Percentiles rank a stretch among this genome's conserved stretches.
phyloP scores from a whole-genome alignment of 2,113 vertebrate species.

The Neogobius melanostomus region DNA sequence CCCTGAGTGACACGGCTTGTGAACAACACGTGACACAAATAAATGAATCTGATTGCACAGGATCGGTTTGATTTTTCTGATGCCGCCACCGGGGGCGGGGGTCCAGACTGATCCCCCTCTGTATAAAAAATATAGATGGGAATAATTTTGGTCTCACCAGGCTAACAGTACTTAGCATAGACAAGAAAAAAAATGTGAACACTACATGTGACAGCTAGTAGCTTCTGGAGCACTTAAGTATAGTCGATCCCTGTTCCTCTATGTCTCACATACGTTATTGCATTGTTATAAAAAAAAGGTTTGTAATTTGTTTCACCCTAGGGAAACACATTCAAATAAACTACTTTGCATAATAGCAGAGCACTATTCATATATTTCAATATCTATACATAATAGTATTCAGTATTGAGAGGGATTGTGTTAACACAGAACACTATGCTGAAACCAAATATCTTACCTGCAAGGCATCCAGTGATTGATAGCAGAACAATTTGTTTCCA shows the following conservation, averaged over 20 bases:
- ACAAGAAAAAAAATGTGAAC: no score
- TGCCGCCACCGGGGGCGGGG: no score
- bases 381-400: constrained; percentile 13
- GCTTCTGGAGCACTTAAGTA: not conserved
- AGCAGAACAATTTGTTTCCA: constrained; percentile 91
- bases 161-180: not conserved
- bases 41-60: no score
- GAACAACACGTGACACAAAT: no score
- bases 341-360: not conserved
- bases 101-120: no score
- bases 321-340: not conserved
- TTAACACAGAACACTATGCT: constrained; percentile 40
- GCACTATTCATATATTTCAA: constrained; percentile 20
- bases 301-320: not conserved
- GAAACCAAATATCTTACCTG: constrained; percentile 84
- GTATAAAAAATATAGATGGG: no score
- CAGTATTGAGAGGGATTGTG: constrained; percentile 13
- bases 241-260: not conserved
- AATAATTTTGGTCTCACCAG: no score
- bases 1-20: no score
- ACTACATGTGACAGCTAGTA: no score
- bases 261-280: no score
- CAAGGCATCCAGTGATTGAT: constrained; percentile 87
- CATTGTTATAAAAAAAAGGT: not conserved
- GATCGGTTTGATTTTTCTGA: no score